Evolutionary conservation across 2,888 invertebrate species (phyloP), one percentile per base, ranked within the genome.

Genomic region (Diaphora mendica): DNA sequence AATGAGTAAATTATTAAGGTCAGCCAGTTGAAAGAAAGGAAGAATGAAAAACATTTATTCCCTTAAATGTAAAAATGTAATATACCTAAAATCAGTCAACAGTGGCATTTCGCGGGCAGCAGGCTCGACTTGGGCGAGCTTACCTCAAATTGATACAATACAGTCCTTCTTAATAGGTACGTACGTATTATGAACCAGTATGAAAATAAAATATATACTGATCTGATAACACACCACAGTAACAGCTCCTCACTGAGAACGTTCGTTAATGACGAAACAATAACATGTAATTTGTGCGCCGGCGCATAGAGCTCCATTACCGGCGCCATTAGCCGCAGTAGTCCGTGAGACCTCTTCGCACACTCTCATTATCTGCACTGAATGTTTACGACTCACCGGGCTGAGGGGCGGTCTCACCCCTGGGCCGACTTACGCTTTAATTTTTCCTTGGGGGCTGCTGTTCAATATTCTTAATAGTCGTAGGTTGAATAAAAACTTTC

Each of bases 311-410:
- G 17, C 11, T 42, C 62, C 30, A 62, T 70, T 70, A 44, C 39
- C 13, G 15, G 48, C 35, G 35, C 39, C 26, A 39, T 42, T n/a
- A 39, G 17, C 26, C 20, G 48, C 68, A 30, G 73, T 65, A 64
- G 64, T 65, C 76, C 51, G 68, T 67, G 71, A 51, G 71, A 70
- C 15, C 59, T 51, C 71, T 64, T 39, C 23, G 67, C 73, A n/a
- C 62, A 59, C 68, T 77, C 26, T 68, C 72, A 72, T 72, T 66
- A 71, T n/a, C 64, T n/a, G 64, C 51, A 66, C 73, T 74, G 48
- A 39, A 70, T 51, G 48, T 64, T 73, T 64, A 73, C 73, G 73
- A 73, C 64, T 71, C 55, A 17, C 64, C 17, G 48, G 44, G 23
- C 48, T n/a, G n/a, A 15, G 51, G 44, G 51, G 51, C 69, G 26